These are phyloP conservation scores for Rhagologus leucostigma DNA, from an alignment of 2,113 vertebrate species.

Conservation along the genomic window DNA sequence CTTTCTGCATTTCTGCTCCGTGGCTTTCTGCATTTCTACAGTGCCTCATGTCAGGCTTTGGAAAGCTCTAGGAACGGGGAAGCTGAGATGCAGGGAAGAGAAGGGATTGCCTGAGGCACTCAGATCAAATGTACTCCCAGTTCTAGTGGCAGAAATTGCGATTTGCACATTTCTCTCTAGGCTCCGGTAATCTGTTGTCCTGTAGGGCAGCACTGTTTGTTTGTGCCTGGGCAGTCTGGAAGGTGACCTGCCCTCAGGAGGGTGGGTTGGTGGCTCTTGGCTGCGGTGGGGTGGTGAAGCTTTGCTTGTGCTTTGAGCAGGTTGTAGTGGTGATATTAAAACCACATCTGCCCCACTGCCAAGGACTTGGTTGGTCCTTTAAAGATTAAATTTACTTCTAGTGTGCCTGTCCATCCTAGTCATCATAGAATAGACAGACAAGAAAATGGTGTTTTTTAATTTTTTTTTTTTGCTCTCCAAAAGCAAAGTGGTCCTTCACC, in stretches of 20 bases:
- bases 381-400: background rate
- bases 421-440: background rate
- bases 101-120: conserved; percentile 37
- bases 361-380: background rate
- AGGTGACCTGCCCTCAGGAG: background rate
- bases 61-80: background rate
- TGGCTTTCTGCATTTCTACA: background rate
- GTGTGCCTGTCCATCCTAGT: background rate
- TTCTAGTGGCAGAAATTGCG: background rate
- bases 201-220: background rate
- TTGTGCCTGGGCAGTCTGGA: background rate
- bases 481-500: background rate
- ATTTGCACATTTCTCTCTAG: background rate
- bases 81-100: conserved; percentile 1
- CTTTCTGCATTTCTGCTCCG: background rate
- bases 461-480: background rate
- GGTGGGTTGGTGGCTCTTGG: background rate
- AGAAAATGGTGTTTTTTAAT: background rate
- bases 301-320: background rate
- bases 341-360: background rate
- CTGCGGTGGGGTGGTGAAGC: background rate
- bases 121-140: background rate
- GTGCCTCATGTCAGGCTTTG: background rate
- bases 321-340: background rate
- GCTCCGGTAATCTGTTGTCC: background rate